These are phyloP conservation scores for Allobates femoralis DNA, from an alignment of 2,797 vertebrate genomes.

Conservation along the genomic window DNA sequence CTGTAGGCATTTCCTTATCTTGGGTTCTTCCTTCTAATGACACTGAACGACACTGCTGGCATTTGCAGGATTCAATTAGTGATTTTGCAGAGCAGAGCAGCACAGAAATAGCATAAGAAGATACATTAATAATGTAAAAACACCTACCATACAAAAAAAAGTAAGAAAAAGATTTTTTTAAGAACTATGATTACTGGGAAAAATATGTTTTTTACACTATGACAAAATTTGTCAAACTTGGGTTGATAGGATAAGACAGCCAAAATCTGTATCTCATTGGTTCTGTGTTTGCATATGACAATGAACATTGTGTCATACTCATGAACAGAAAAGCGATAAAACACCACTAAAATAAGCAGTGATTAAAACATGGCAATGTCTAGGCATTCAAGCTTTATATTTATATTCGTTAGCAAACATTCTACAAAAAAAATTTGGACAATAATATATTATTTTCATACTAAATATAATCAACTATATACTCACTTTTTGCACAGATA, in stretches of 20 bases:
- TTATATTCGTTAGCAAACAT: no score
- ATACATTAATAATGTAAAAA: background rate
- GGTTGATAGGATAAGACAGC: background rate
- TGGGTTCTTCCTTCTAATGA: conserved; percentile 70
- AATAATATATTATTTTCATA: no score
- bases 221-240: background rate
- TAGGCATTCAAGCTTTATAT: no score
- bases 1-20: conserved; percentile 65
- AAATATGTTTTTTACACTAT: background rate
- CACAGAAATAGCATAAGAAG: background rate
- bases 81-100: conserved; percentile 38
- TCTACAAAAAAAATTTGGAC: no score
- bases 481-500: no score
- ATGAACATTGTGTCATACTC: background rate
- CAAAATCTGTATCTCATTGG: background rate
- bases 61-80: conserved; percentile 58
- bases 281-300: background rate
- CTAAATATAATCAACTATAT: no score
- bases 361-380: no score
- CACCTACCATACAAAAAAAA: background rate
- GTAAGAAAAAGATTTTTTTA: background rate
- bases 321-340: background rate
- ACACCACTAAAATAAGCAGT: background rate
- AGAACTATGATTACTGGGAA: background rate
- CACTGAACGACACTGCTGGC: conserved; percentile 57